Evolutionary conservation across 2,797 vertebrate genomes (phyloP).

Genomic region (Anguilla pacifica): DNA sequence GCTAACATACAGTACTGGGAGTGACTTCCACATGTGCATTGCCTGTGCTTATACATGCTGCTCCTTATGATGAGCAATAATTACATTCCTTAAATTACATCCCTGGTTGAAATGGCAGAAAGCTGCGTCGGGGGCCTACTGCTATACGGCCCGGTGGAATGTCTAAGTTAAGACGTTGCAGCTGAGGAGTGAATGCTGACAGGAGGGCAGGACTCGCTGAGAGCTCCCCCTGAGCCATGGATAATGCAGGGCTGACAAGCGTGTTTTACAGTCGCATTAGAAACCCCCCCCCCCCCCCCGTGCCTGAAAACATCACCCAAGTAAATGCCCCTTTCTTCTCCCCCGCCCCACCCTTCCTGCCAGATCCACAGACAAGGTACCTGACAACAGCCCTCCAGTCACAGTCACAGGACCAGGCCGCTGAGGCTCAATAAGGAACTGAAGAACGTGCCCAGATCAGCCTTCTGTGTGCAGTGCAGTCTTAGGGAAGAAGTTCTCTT

Average conservation of each 20-base stretch:
- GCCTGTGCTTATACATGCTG: background rate
- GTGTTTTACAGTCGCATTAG: background rate
- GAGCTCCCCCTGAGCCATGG: conserved; percentile 7
- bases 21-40: background rate
- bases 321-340: background rate
- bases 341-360: background rate
- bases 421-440: background rate
- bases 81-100: too few relatives aligned
- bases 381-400: background rate
- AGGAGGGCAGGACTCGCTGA: background rate
- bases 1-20: background rate
- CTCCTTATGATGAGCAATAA: background rate
- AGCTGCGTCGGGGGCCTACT: background rate
- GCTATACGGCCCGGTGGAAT: background rate
- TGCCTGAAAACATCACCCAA: background rate
- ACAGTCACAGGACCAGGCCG: background rate
- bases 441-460: background rate
- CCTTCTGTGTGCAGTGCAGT: background rate
- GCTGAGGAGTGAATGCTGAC: conserved; percentile 21
- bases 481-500: background rate
- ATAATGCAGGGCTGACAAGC: background rate
- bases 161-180: conserved; percentile 23
- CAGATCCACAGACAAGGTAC: background rate
- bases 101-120: background rate
- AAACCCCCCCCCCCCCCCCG: background rate